Percentiles rank a stretch among this genome's conserved stretches.
Conservation (phyloP, 2,113 vertebrate genomes). For the Salvator merianae region DNA sequence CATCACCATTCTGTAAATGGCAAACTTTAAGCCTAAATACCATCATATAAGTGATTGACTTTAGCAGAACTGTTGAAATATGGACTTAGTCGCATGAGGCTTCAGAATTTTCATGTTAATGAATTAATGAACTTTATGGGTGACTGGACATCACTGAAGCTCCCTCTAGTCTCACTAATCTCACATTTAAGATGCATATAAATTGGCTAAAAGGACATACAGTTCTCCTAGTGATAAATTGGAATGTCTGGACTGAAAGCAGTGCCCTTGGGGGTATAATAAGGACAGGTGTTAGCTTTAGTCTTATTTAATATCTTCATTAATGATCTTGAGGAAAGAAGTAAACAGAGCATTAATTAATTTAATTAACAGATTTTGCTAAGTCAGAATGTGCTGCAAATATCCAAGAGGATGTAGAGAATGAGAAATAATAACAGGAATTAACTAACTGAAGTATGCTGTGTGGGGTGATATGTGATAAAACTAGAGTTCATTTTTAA, state of each 20-base stretch:
- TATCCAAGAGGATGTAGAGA: neutral
- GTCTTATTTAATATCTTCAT: conserved; percentile 36
- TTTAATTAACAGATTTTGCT: conserved; percentile 15
- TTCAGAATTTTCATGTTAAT: neutral
- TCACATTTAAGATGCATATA: neutral
- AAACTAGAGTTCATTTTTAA: too few species aligned
- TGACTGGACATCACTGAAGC: neutral
- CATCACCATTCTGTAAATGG: neutral
- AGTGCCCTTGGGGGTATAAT: neutral
- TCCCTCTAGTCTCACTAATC: neutral
- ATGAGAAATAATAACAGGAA: neutral
- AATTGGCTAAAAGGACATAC: conserved; percentile 18
- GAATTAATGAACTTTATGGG: neutral
- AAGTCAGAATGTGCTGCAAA: conserved; percentile 6
- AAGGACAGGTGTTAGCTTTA: neutral
- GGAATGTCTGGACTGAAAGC: neutral
- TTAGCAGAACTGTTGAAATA: neutral
- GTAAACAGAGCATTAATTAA: conserved; percentile 14
- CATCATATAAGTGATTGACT: neutral
- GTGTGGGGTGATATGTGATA: accelerated
- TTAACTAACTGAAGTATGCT: neutral
- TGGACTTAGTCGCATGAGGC: neutral
- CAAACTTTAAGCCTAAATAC: neutral
- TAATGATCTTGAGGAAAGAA: conserved; percentile 7
- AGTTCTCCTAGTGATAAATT: conserved; percentile 12